These are phyloP conservation scores for Parthenolecanium corni DNA, from an alignment of 2,888 invertebrate genomes.

Conservation along the genomic window DNA sequence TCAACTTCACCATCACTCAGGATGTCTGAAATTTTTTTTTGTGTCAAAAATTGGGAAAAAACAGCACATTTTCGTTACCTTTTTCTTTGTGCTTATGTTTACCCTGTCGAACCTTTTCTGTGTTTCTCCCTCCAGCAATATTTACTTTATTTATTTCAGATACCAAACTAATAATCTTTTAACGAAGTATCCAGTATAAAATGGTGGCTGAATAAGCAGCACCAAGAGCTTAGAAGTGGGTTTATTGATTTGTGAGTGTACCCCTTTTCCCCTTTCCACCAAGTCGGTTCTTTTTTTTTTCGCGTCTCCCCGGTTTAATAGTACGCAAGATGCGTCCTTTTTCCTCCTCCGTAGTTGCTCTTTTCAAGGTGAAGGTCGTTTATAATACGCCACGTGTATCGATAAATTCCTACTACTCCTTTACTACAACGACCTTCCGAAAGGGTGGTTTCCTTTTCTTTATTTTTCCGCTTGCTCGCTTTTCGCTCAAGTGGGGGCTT, in stretches of 20 bases:
- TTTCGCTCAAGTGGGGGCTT: background rate
- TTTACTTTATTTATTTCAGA: too few relatives aligned
- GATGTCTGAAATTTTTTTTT: too few relatives aligned
- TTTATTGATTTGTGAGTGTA: conserved; percentile 14
- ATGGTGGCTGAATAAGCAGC: background rate
- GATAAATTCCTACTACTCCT: conserved; percentile 11
- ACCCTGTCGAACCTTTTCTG: too few relatives aligned
- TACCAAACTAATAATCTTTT: too few relatives aligned
- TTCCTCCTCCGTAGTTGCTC: background rate
- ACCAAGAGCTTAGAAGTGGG: conserved; percentile 5
- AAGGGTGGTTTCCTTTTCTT: too few relatives aligned
- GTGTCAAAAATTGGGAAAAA: too few relatives aligned
- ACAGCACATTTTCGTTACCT: too few relatives aligned
- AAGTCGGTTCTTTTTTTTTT: background rate
- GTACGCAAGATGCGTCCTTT: background rate
- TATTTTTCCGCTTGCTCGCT: too few relatives aligned
- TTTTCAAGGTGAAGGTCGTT: conserved; percentile 17
- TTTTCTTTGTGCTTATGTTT: too few relatives aligned
- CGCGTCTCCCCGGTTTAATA: background rate
- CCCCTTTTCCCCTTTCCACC: background rate
- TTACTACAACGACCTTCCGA: background rate
- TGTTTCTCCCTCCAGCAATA: too few relatives aligned
- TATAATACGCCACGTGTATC: conserved; percentile 14
- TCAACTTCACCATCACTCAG: too few relatives aligned
- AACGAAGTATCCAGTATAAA: too few relatives aligned